Percentiles rank a stretch among this genome's conserved stretches.
Evolutionary conservation across 37 sponge, comb jelly and placozoan genomes (phyloP).

Genomic region (Aplysina aerophoba): DNA sequence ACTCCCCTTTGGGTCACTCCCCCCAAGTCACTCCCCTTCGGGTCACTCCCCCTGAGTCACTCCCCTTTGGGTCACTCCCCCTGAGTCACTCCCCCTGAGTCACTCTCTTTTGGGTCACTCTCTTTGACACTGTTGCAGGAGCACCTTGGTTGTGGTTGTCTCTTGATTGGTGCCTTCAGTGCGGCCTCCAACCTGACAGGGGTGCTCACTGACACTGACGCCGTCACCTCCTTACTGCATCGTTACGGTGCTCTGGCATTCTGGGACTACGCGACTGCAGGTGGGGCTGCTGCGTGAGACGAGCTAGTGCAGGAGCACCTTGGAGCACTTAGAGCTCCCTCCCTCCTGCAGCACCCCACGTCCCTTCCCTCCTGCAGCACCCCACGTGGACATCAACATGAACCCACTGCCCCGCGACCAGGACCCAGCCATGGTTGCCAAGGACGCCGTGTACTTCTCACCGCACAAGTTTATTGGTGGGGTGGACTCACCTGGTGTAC

Average conservation of each 20-base stretch:
- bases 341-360: conserved; percentile 38
- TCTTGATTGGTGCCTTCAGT: conserved; percentile 68
- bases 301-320: conserved; percentile 54
- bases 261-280: conserved; percentile 90
- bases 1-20: too few species aligned
- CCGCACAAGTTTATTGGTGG: conserved; percentile 96
- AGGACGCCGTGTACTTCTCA: conserved; percentile 92
- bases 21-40: too few species aligned
- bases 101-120: conserved; percentile 19
- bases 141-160: not conserved
- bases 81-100: too few species aligned
- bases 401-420: conserved; percentile 31
- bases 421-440: conserved; percentile 59
- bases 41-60: too few species aligned
- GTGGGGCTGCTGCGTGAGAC: conserved; percentile 27
- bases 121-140: not conserved
- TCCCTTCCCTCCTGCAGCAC: not conserved
- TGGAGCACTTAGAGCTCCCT: conserved; percentile 80
- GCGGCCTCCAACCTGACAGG: conserved; percentile 89
- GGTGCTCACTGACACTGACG: conserved; percentile 71
- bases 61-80: too few species aligned
- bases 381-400: conserved; percentile 30
- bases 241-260: conserved; percentile 71
- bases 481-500: conserved; percentile 82
- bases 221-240: conserved; percentile 69